Percentiles rank a stretch among this genome's conserved stretches.
These are phyloP conservation scores for Apodemia zela DNA, from an alignment of 2,888 invertebrate species.

Conservation along the genomic window DNA sequence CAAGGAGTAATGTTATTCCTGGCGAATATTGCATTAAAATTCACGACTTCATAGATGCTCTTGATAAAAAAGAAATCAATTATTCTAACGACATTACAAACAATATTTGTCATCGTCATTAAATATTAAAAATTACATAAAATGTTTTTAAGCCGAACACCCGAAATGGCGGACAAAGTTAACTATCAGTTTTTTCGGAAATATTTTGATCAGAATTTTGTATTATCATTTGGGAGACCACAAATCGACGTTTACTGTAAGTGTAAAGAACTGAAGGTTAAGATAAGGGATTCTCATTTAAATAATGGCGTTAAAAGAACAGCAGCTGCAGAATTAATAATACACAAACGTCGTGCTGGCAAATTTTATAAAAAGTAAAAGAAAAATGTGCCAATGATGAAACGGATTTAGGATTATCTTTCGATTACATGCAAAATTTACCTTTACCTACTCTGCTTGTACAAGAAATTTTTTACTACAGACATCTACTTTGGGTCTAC, in stretches of 20 bases:
- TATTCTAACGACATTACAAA: constrained; percentile 15
- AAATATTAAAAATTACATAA: constrained; percentile 17
- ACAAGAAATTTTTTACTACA: constrained; percentile 19
- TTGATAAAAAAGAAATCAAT: constrained; percentile 20
- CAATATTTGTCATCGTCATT: constrained; percentile 18
- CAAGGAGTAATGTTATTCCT: constrained; percentile 20
- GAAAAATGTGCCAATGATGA: constrained; percentile 22
- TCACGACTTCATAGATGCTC: constrained; percentile 16
- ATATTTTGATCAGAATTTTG: constrained; percentile 17
- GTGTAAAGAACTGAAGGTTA: constrained; percentile 19
- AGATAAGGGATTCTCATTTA: constrained; percentile 21
- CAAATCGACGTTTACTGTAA: constrained; percentile 21
- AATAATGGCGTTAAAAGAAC: constrained; percentile 20
- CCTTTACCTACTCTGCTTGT: constrained; percentile 17
- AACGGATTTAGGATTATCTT: constrained; percentile 21
- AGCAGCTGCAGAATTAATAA: constrained; percentile 18
- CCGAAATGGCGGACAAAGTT: constrained; percentile 1
- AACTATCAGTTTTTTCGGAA: constrained; percentile 16
- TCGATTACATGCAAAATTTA: constrained; percentile 18
- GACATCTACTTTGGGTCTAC: constrained; percentile 18
- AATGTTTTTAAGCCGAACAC: not conserved
- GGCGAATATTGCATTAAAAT: constrained; percentile 20
- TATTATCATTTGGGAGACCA: constrained; percentile 17
- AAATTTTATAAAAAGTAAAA: constrained; percentile 20
- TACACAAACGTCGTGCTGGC: constrained; percentile 21